These are phyloP conservation scores for Mystacides longicornis DNA, from an alignment of 2,888 invertebrate genomes.

Conservation along the genomic window DNA sequence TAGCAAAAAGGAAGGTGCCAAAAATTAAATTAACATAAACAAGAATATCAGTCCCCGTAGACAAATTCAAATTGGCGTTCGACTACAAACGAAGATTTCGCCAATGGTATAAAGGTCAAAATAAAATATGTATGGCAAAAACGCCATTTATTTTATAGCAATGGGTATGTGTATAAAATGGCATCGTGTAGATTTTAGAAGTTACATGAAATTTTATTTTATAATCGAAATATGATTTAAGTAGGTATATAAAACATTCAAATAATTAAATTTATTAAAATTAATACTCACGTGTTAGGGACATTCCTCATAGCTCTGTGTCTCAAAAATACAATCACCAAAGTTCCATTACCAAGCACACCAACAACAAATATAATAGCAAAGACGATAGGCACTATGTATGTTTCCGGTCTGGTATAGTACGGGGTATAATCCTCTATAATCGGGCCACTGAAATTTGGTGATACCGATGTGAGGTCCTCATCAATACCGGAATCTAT, in stretches of 20 bases:
- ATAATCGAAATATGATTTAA: no score
- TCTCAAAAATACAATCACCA: slow-evolving; percentile 71
- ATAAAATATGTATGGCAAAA: no score
- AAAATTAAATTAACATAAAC: no score
- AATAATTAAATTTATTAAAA: not conserved
- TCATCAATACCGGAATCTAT: not conserved
- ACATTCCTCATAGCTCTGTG: slow-evolving; percentile 79
- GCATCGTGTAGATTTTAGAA: no score
- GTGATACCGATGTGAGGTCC: not conserved
- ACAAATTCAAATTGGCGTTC: no score
- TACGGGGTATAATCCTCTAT: slow-evolving; percentile 59
- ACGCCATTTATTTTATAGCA: no score
- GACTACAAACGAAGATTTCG: no score
- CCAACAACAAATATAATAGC: slow-evolving; percentile 81
- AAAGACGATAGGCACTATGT: slow-evolving; percentile 79
- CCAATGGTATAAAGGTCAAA: no score
- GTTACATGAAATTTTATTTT: no score
- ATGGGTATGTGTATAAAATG: no score
- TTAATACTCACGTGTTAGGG: slow-evolving; percentile 63
- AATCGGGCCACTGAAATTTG: slow-evolving; percentile 12
- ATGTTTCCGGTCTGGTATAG: slow-evolving; percentile 70
- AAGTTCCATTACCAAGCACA: slow-evolving; percentile 79
- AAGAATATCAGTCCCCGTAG: no score
- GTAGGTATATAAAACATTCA: not conserved
- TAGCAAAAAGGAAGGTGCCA: no score